Percentiles rank a stretch among this genome's conserved stretches.
These are phyloP conservation scores for Drosophila algonquin DNA, from an alignment of 2,888 invertebrate species.

Conservation along the genomic window DNA sequence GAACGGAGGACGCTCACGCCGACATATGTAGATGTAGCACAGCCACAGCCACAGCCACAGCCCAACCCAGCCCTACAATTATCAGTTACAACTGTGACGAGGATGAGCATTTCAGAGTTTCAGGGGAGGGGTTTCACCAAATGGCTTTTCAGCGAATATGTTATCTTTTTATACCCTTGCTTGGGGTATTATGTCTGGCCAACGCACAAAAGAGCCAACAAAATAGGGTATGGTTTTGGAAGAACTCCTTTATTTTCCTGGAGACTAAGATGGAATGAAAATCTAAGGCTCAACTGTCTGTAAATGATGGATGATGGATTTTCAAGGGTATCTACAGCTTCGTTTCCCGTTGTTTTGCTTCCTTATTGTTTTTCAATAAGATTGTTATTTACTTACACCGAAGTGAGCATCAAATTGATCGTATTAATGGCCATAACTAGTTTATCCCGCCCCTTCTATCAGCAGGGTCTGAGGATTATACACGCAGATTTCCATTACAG, in stretches of 20 bases:
- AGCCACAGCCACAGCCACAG: slow-evolving; percentile 14
- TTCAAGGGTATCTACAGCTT: slow-evolving; percentile 27
- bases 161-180: slow-evolving; percentile 13
- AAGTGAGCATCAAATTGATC: slow-evolving; percentile 84
- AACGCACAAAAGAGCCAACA: no score
- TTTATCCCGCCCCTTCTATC: slow-evolving; percentile 84
- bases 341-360: not conserved
- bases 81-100: slow-evolving; percentile 69
- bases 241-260: no score
- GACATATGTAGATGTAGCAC: slow-evolving; percentile 40
- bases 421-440: slow-evolving; percentile 84
- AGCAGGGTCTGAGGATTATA: slow-evolving; percentile 79
- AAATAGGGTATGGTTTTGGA: no score
- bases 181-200: not conserved
- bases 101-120: no score
- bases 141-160: slow-evolving; percentile 23
- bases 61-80: slow-evolving; percentile 65
- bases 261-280: no score
- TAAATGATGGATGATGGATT: no score
- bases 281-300: no score
- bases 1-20: slow-evolving; percentile 18
- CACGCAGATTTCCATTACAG: slow-evolving; percentile 81
- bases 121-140: not conserved
- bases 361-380: slow-evolving; percentile 71
- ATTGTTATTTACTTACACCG: slow-evolving; percentile 81